Base-by-base conservation (phyloP, 2,888 invertebrate species). In the Allygus modestus region DNA sequence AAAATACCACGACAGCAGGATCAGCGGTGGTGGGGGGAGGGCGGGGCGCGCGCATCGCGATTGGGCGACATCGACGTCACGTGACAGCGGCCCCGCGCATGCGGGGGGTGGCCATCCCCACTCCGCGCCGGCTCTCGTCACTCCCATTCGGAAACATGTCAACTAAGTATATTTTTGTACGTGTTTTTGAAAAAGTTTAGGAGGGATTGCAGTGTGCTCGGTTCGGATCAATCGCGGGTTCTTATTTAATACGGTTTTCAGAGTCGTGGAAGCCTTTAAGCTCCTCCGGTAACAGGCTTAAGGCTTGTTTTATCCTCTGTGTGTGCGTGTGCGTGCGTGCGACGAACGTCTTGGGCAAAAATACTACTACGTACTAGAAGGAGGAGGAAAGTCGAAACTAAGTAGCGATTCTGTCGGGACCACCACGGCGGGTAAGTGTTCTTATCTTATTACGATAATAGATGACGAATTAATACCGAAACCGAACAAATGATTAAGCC, bases 91-190 rank as follows among this genome's bases (percentile, higher is more conserved):
- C 81, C 41, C 54, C 81, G 82, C 71, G 84, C 81, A 84, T 79
- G 85, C 84, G 84, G 69, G 58, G 61, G 15, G 54, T 28, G 33
- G 31, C 58, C 58, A 81, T 61, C 84, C 54, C 75, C 83, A 82
- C 82, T 77, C 82, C 86, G 58, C 84, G 61, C 85, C 54, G 85
- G 82, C 85, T 81, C 86, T 81, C 86, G 85, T 86, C 84, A 83
- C 85, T 83, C 85, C 82, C 84, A 82, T 85, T 86, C 85, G 85
- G 85, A 84, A 83, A 85, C 86, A 87, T 85, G 86, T 86, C 86
- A 85, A 84, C 87, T 87, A 87, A 87, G 87, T 87, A 87, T 87
- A 87, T 87, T 87, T 87, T 87, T 87, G 87, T 87, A 87, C 85
- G 85, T 87, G 87, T 87, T 87, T 87, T 87, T 87, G 85, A 87